Percentiles rank a stretch among this genome's conserved stretches.
Conservation (phyloP, 2,797 vertebrate genomes). For the Spea hammondii region DNA sequence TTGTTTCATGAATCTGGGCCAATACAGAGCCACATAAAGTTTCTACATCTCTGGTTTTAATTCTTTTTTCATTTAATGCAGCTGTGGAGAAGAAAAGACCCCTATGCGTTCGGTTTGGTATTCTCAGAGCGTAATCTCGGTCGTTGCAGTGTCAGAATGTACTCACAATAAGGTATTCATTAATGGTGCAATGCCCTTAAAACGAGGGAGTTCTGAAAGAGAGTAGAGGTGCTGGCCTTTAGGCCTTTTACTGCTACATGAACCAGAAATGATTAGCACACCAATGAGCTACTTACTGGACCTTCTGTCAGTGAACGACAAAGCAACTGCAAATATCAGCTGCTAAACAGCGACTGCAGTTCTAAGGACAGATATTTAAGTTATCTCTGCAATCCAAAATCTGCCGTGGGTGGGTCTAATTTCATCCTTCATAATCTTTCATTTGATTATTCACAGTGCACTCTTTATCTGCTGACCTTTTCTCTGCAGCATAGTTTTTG, state of each 20-base stretch:
- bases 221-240: constrained; percentile 44
- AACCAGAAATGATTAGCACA: constrained; percentile 47
- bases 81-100: constrained; percentile 13
- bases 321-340: constrained; percentile 28
- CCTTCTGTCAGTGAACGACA: constrained; percentile 26
- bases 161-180: constrained; percentile 46
- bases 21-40: background rate
- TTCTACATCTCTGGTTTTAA: background rate
- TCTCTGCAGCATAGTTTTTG: background rate
- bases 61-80: constrained; percentile 14
- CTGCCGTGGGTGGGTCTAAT: background rate
- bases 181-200: constrained; percentile 40
- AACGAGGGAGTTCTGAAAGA: constrained; percentile 37
- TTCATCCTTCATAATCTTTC: background rate
- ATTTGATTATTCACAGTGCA: background rate
- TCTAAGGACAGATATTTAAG: background rate
- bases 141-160: constrained; percentile 13
- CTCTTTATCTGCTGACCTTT: constrained; percentile 1
- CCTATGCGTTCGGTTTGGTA: constrained; percentile 20
- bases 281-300: constrained; percentile 35
- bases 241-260: constrained; percentile 45
- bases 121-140: constrained; percentile 19
- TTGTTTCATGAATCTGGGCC: background rate
- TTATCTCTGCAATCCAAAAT: background rate
- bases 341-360: background rate